phyloP scores from a whole-genome alignment of 2,888 invertebrate genomes.

The Ectropis crepuscularia region DNA sequence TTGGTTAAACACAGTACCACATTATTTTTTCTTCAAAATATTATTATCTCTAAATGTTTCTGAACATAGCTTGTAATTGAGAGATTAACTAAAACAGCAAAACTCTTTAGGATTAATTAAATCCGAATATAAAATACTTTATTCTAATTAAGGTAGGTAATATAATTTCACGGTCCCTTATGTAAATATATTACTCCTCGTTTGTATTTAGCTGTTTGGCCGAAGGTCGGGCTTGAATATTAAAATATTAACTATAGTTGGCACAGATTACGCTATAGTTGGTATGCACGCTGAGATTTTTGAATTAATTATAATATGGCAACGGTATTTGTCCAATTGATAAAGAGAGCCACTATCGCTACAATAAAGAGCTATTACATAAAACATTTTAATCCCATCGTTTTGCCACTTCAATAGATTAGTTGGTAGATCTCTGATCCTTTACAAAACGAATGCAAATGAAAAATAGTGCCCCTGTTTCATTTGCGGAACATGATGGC shows the following conservation, averaged over 20 bases:
- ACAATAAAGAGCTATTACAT: no score
- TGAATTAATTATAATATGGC: slow-evolving; percentile 18
- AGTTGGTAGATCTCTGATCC: no score
- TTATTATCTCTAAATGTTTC: no score
- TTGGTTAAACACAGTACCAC: no score
- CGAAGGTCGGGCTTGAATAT: slow-evolving; percentile 17
- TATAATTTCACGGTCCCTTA: slow-evolving; percentile 10
- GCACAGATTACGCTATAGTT: slow-evolving; percentile 12
- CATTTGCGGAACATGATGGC: not conserved
- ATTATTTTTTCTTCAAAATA: no score
- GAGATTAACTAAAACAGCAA: no score
- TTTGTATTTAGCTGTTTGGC: slow-evolving; percentile 21
- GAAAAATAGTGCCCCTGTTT: not conserved
- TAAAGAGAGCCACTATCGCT: not conserved
- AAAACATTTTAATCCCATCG: no score
- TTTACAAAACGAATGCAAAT: not conserved
- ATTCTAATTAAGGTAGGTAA: slow-evolving; percentile 16
- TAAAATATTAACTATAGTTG: slow-evolving; percentile 13
- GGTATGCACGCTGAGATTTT: slow-evolving; percentile 6
- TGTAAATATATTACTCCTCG: slow-evolving; percentile 21
- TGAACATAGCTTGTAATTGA: no score
- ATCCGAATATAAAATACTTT: slow-evolving; percentile 3
- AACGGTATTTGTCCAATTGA: not conserved
- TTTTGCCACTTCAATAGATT: no score
- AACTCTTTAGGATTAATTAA: not conserved